Evolutionary conservation across 2,797 vertebrate genomes (phyloP), one percentile per base, ranked within the genome.

Genomic region (Rachycentron canadum): DNA sequence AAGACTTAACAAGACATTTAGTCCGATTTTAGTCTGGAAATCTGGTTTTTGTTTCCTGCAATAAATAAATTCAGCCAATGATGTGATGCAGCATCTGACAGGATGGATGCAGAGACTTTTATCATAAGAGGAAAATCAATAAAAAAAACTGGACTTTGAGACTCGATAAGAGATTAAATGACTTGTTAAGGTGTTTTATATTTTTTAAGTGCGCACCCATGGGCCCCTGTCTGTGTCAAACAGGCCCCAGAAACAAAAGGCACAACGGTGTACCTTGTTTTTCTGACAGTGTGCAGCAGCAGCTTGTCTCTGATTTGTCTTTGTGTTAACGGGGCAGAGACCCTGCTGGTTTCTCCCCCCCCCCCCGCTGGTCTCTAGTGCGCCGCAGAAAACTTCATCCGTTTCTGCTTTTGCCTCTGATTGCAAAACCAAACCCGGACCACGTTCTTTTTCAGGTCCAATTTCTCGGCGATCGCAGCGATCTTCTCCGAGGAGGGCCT

Each of bases 381-480:
- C 73, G 96, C 94, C 30, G 97, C 97, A 73, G 97, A 98, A 92
- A 98, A 98, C 91, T 98, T 98, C 97, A 98, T 98, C 77, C 97
- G 91, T 95, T 98, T 98, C 93, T 98, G 97, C 91, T 98, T 98
- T 92, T 98, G 97, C 95, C 97, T 93, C 93, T 98, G 97, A 88
- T 98, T 97, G 93, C 97, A 98, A 91, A 98, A 97, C 97, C 97
- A 98, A 66, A 98, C 97, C 26, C 97, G 93, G 69, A 98, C 97
- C 86, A 98, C 97, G 86, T 98, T 98, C 94, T 98, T 98, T 94
- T 98, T 98, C 90, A 98, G 95, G 94, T 98, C 97, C 92, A 98
- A 92, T 76, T 98, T 98, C 94, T 98, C 97, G 0, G 97, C 97
- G 69, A 98, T 97, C 1, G 97, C 97, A 0, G 97, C 97, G 43